A percentile compares a stretch with the other conserved stretches of the same genome.
Conservation (phyloP, 2,113 vertebrate species). For the Upupa epops region DNA sequence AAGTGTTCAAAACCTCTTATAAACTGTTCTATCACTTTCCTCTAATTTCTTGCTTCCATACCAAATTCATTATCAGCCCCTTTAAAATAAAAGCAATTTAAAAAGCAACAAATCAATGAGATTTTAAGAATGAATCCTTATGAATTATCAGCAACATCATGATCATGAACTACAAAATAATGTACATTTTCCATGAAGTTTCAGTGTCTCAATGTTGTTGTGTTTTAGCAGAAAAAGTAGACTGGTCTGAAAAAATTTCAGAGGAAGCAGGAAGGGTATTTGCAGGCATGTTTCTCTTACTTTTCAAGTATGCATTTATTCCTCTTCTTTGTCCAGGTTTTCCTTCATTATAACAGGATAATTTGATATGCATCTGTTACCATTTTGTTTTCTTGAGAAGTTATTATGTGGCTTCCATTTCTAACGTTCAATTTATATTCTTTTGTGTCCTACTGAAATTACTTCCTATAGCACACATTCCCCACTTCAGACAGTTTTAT, state of each 20-base stretch:
- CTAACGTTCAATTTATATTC: constrained; percentile 46
- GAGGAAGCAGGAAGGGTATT: constrained; percentile 24
- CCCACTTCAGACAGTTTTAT: constrained; percentile 46
- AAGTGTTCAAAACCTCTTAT: neutral
- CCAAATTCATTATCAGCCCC: neutral
- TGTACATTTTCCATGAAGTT: neutral
- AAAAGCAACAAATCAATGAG: constrained; percentile 3
- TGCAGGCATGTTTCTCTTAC: neutral
- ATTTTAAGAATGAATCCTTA: neutral
- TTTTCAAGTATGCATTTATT: neutral
- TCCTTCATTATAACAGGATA: neutral
- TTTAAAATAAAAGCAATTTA: neutral
- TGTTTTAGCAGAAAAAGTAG: constrained; percentile 2
- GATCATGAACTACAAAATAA: neutral
- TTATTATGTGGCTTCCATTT: neutral
- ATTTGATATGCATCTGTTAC: neutral
- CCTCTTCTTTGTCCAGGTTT: neutral
- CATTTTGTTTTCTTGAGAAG: constrained; percentile 6
- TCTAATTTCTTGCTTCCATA: neutral
- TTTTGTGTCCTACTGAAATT: constrained; percentile 37
- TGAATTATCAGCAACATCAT: neutral
- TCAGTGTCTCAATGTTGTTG: constrained; percentile 19
- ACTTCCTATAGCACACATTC: constrained; percentile 42
- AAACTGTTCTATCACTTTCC: neutral
- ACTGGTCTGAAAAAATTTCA: constrained; percentile 1